Conservation (phyloP, 2,888 invertebrate genomes). For the Lypha dubia region DNA sequence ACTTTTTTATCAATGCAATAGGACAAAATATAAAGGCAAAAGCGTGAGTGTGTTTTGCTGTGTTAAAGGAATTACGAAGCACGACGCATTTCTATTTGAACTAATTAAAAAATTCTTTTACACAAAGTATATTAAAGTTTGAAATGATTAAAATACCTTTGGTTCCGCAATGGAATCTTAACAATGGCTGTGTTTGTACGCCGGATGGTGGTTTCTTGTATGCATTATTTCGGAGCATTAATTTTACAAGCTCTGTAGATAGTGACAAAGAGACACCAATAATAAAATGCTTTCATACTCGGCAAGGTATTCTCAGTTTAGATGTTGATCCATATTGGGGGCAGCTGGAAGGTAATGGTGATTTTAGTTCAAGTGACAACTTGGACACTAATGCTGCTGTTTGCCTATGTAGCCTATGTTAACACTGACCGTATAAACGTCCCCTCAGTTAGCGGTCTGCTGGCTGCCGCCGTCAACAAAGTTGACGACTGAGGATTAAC, state of each 20-base stretch:
- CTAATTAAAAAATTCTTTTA: not conserved
- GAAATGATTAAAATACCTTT: conserved; percentile 79
- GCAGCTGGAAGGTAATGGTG: not conserved
- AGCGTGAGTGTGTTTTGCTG: conserved; percentile 2
- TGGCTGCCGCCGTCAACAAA: too few species aligned
- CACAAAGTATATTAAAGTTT: not conserved
- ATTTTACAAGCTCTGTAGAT: conserved; percentile 78
- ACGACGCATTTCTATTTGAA: not conserved
- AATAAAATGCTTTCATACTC: conserved; percentile 80
- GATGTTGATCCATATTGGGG: conserved; percentile 81
- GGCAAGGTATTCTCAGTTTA: conserved; percentile 78
- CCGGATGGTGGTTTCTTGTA: conserved; percentile 82
- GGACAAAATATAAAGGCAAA: conserved; percentile 19
- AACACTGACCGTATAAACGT: too few species aligned
- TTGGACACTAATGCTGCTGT: not conserved
- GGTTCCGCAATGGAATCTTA: conserved; percentile 77
- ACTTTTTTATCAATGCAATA: conserved; percentile 36
- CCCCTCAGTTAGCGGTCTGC: too few species aligned
- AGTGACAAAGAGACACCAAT: conserved; percentile 73
- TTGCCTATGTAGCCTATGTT: too few species aligned
- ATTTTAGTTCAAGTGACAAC: conserved; percentile 1
- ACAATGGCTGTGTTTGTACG: conserved; percentile 77
- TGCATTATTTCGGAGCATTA: conserved; percentile 80
- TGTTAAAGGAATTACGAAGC: not conserved
- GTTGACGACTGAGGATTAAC: too few species aligned